Evolutionary conservation across 2,797 vertebrate species (phyloP).

Genomic region (Psittacula derbiana): DNA sequence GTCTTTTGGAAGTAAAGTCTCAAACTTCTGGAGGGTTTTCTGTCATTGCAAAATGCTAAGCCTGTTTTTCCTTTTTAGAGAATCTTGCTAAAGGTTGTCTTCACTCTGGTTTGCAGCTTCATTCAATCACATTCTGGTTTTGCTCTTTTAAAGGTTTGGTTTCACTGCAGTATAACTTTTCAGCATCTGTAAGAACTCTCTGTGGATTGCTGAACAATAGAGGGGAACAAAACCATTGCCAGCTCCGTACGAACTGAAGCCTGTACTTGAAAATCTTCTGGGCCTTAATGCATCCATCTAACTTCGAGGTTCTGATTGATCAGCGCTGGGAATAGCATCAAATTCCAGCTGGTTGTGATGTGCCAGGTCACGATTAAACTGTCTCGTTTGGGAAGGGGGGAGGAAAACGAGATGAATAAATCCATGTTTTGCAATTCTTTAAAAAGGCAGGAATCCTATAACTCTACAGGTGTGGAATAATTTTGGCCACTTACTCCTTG

Average conservation of each 20-base stretch:
- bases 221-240: not conserved
- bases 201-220: slow-evolving; percentile 25
- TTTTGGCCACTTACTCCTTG: not conserved
- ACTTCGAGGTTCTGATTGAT: slow-evolving; percentile 43
- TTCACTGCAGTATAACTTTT: slow-evolving; percentile 42
- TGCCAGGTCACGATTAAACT: slow-evolving; percentile 57
- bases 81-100: slow-evolving; percentile 38
- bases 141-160: slow-evolving; percentile 57
- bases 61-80: slow-evolving; percentile 44
- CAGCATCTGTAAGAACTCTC: slow-evolving; percentile 58
- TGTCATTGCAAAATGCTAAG: not conserved
- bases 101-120: slow-evolving; percentile 43
- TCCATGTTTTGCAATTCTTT: not conserved
- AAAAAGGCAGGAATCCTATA: not conserved
- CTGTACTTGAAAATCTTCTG: slow-evolving; percentile 20
- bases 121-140: slow-evolving; percentile 45
- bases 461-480: slow-evolving; percentile 32
- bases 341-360: slow-evolving; percentile 32
- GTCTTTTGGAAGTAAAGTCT: not conserved
- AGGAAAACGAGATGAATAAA: slow-evolving; percentile 30
- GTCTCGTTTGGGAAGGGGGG: not conserved
- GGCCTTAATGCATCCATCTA: slow-evolving; percentile 29
- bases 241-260: not conserved
- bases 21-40: not conserved
- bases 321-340: slow-evolving; percentile 51